Percentiles rank a stretch among this genome's conserved stretches.
These are phyloP conservation scores for Cheilosia grossa DNA, from an alignment of 2,888 invertebrate species.

Conservation along the genomic window DNA sequence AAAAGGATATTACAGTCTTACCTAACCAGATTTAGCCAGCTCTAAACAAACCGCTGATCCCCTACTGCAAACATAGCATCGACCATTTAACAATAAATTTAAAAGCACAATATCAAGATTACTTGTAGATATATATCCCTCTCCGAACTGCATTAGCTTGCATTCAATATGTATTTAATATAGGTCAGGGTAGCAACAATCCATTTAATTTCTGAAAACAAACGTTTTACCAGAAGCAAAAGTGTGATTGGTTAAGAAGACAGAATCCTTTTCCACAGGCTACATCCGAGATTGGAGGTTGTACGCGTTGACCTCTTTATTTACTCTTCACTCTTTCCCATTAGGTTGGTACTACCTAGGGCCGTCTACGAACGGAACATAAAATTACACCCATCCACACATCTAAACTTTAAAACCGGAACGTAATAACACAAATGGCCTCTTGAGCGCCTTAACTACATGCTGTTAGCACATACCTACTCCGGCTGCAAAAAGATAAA, in stretches of 20 bases:
- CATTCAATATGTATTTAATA: too few relatives aligned
- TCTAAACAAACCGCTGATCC: too few relatives aligned
- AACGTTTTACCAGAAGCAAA: background rate
- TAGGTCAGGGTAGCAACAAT: background rate
- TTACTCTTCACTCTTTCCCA: constrained; percentile 15
- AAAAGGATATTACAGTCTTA: too few relatives aligned
- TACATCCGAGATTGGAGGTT: constrained; percentile 36
- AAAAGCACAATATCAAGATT: too few relatives aligned
- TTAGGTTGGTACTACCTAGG: background rate
- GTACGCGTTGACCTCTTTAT: background rate
- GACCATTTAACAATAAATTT: too few relatives aligned
- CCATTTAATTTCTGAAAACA: background rate
- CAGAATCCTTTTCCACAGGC: constrained; percentile 23
- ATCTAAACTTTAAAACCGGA: constrained; percentile 32
- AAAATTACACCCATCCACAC: constrained; percentile 6
- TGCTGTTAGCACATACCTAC: constrained; percentile 40
- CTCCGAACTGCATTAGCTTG: too few relatives aligned
- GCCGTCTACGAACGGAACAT: constrained; percentile 15
- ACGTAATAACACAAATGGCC: constrained; percentile 60
- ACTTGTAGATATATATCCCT: too few relatives aligned
- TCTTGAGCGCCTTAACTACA: constrained; percentile 47
- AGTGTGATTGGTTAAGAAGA: constrained; percentile 5
- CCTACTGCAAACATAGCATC: too few relatives aligned
- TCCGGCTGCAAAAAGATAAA: constrained; percentile 12
- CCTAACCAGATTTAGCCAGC: too few relatives aligned